phyloP scores from a whole-genome alignment of 2,113 vertebrate species.

The Ariopsis seemanni region DNA sequence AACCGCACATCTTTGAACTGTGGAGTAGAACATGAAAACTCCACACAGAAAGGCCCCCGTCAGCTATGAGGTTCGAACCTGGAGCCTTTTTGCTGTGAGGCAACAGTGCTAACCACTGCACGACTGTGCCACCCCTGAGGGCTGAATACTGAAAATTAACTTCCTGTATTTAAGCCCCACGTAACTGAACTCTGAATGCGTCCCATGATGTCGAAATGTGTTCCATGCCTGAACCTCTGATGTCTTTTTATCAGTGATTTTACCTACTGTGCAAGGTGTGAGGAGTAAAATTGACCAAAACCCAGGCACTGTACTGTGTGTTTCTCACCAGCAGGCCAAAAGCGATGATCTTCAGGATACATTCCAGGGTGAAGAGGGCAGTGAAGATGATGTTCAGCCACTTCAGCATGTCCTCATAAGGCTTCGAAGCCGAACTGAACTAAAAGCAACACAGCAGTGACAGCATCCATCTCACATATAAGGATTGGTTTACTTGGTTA shows the following conservation, averaged over 20 bases:
- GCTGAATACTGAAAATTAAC: background rate
- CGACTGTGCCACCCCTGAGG: background rate
- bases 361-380: conserved; percentile 95
- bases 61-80: too few relatives aligned
- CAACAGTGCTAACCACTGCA: too few relatives aligned
- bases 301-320: background rate
- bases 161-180: background rate
- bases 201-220: background rate
- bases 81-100: too few relatives aligned
- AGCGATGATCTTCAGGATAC: conserved; percentile 94
- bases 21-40: too few relatives aligned
- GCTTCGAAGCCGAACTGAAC: conserved; percentile 87
- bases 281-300: background rate
- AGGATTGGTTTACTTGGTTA: background rate
- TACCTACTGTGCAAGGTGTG: background rate
- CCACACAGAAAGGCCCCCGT: too few relatives aligned
- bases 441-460: conserved; percentile 55
- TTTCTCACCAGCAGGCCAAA: conserved; percentile 91
- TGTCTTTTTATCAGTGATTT: background rate
- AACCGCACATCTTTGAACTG: too few relatives aligned
- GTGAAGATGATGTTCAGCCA: conserved; percentile 96
- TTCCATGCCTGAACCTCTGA: background rate
- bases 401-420: conserved; percentile 92
- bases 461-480: background rate
- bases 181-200: background rate